These are phyloP conservation scores for Barnardius zonarius DNA, from an alignment of 2,113 vertebrate genomes.

Conservation along the genomic window DNA sequence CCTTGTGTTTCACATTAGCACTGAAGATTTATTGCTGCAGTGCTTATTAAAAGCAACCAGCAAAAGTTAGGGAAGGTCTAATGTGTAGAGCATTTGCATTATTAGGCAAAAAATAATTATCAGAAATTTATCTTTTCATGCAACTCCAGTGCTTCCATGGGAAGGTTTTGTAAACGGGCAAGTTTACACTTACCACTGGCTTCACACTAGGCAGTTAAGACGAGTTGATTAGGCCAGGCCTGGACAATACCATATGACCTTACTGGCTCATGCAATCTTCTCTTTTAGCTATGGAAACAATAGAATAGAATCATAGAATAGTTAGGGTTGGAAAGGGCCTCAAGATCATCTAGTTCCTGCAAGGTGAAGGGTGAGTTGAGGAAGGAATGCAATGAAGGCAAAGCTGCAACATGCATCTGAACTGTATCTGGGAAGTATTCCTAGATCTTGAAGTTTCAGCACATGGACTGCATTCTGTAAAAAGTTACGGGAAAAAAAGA, in stretches of 20 bases:
- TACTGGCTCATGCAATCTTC: neutral
- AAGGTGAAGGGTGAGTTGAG: neutral
- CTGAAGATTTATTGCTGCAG: neutral
- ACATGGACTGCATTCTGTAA: neutral
- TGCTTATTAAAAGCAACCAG: neutral
- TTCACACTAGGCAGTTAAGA: neutral
- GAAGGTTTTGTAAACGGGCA: neutral
- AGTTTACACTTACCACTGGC: neutral
- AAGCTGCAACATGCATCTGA: neutral
- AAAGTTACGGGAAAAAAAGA: neutral
- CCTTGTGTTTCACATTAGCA: neutral
- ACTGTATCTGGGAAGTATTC: neutral
- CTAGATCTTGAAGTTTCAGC: neutral
- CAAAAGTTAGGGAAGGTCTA: neutral
- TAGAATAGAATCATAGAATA: no score
- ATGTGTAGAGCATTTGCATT: neutral
- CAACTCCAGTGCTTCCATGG: neutral
- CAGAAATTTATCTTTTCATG: neutral
- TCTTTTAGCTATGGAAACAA: neutral
- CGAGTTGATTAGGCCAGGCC: neutral
- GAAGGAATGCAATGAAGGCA: neutral
- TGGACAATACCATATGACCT: neutral
- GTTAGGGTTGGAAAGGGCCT: no score
- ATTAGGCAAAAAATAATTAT: neutral
- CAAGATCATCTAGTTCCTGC: no score